Conservation (phyloP, 2,888 invertebrate species). For the Hypomecis punctinalis region DNA sequence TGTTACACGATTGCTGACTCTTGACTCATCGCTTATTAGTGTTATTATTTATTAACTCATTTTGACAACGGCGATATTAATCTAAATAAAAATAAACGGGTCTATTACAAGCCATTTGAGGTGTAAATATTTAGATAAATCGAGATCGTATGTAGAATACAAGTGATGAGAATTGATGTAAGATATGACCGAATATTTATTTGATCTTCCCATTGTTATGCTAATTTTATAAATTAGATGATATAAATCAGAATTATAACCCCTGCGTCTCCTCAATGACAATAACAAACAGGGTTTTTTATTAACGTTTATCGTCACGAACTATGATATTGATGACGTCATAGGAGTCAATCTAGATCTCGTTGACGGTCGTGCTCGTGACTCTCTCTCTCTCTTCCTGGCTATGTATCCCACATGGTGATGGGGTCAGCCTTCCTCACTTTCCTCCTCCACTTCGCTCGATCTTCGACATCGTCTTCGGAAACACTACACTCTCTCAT, state of each 20-base stretch:
- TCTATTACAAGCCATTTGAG: constrained; percentile 29
- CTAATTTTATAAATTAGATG: constrained; percentile 38
- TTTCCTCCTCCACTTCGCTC: too few relatives aligned
- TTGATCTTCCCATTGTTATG: constrained; percentile 44
- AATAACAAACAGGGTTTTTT: constrained; percentile 24
- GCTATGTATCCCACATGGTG: too few relatives aligned
- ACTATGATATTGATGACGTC: constrained; percentile 6
- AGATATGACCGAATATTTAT: constrained; percentile 37
- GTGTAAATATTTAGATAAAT: constrained; percentile 53
- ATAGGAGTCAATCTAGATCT: background rate
- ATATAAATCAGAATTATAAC: constrained; percentile 36
- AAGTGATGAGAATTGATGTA: constrained; percentile 45
- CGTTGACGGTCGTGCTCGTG: background rate
- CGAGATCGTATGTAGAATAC: constrained; percentile 39
- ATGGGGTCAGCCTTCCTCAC: too few relatives aligned
- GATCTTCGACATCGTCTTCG: too few relatives aligned
- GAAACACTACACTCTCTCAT: too few relatives aligned
- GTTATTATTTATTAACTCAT: background rate
- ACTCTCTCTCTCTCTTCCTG: too few relatives aligned
- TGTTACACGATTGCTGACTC: background rate
- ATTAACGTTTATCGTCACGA: constrained; percentile 1
- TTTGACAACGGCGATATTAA: constrained; percentile 13
- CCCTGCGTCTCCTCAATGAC: constrained; percentile 18
- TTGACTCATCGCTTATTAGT: background rate
- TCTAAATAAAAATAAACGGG: constrained; percentile 30